Evolutionary conservation across 2,888 invertebrate species (phyloP), one percentile per base, ranked within the genome.

Genomic region (Subacronicta megacephala): DNA sequence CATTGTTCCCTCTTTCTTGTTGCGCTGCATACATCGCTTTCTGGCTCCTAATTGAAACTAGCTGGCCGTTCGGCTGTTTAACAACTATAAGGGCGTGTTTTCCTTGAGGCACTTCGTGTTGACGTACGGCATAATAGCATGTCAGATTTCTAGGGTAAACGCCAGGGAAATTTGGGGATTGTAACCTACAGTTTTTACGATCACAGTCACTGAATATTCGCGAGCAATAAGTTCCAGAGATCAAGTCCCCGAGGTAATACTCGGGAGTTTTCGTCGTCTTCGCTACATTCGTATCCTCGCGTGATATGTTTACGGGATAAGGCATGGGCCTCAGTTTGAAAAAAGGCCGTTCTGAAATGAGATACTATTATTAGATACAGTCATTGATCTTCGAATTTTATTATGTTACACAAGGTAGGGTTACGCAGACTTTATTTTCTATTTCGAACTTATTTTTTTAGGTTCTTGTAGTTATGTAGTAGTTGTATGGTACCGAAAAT

Each of bases 101-200:
- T 78, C 98, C 98, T 81, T 96, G 95, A 62, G 98, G 97, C 78
- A 97, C 96, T 87, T 97, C 97, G 89, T 98, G 97, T 92, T 97
- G 97, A 70, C 97, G 94, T 56, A 98, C 97, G 40, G 98, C 98
- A 88, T 98, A 99, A 93, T 98, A 98, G 88, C 99, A 99, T 63
- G 98, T 98, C 81, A 99, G 96, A 90, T 98, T 98, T 74, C 98
- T 95, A 3, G 98, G 98, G 92, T 99, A 99, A 75, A 98, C 96
- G 75, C 98, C 98, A 23, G 98, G 98, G 92, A 97, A 98, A 95
- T 98, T 98, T 44, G 98, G 98, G 43, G 98, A 98, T 90, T 98
- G 98, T 81, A 98, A 95, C 82, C 97, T 96, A 93, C 98, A 98
- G 79, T 96, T 96, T 94, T 97, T 97, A 92, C 96, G 96, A 95